phyloP scores from a whole-genome alignment of 2,888 invertebrate species.

The Pharmacophagus antenor region DNA sequence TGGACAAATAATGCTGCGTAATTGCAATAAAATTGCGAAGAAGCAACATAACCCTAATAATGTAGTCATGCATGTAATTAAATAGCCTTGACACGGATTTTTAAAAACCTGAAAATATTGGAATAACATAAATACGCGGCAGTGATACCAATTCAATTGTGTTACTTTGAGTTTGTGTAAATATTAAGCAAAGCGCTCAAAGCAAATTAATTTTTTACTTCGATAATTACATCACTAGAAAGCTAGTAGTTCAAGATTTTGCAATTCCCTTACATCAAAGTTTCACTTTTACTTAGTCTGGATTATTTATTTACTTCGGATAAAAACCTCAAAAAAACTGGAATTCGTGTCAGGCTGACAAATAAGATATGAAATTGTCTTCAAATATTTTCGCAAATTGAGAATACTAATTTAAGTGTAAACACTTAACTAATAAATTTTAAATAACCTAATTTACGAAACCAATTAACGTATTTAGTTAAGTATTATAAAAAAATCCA shows the following conservation, averaged over 20 bases:
- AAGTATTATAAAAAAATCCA: conserved; percentile 21
- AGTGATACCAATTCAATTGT: not conserved
- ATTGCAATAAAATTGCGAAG: conserved; percentile 14
- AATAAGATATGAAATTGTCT: too few relatives aligned
- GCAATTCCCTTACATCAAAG: too few relatives aligned
- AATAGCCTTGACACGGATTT: conserved; percentile 23
- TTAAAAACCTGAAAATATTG: conserved; percentile 14
- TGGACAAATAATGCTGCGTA: conserved; percentile 2
- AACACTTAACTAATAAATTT: not conserved
- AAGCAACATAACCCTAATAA: conserved; percentile 4
- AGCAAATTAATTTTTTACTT: not conserved
- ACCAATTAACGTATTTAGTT: conserved; percentile 31
- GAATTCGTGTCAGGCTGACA: too few relatives aligned
- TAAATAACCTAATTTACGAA: conserved; percentile 12
- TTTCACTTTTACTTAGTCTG: too few relatives aligned
- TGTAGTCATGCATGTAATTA: conserved; percentile 4
- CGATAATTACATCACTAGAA: too few relatives aligned
- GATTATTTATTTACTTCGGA: too few relatives aligned
- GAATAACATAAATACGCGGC: conserved; percentile 18
- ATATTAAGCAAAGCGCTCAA: conserved; percentile 2
- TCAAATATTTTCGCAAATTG: too few relatives aligned
- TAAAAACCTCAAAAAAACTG: too few relatives aligned
- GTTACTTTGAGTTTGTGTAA: conserved; percentile 9
- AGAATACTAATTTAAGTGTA: too few relatives aligned
- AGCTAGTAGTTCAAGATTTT: not conserved